A percentile compares a stretch with the other conserved stretches of the same genome.
Evolutionary conservation across 2,113 vertebrate genomes (phyloP).

Genomic region (Uropsilus gracilis): DNA sequence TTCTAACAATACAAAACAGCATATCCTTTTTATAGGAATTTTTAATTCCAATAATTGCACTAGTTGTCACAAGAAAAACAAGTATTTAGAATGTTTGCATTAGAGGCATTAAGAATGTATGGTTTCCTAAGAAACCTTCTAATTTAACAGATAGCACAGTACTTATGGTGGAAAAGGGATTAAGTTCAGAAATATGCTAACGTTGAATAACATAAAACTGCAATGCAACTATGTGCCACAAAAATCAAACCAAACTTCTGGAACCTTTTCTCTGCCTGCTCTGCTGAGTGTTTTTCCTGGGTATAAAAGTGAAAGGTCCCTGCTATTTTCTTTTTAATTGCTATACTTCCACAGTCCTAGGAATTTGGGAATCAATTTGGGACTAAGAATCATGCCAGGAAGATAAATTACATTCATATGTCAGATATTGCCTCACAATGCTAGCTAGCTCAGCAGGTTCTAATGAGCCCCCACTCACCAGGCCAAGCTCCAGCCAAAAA

Average conservation of each 20-base stretch:
- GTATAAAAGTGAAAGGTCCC: slow-evolving; percentile 62
- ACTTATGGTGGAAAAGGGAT: background rate
- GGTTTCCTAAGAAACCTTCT: background rate
- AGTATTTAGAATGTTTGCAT: background rate
- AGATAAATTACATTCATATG: slow-evolving; percentile 73
- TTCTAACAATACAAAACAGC: too few species aligned
- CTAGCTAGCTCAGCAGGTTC: slow-evolving; percentile 40
- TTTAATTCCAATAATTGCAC: too few species aligned
- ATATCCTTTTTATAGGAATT: too few species aligned
- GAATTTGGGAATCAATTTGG: slow-evolving; percentile 76
- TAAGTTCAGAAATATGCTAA: background rate
- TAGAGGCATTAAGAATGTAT: background rate
- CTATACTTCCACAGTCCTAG: slow-evolving; percentile 58
- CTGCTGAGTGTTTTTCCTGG: background rate
- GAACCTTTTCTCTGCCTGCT: background rate
- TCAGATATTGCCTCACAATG: slow-evolving; percentile 54
- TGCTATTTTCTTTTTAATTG: slow-evolving; percentile 60
- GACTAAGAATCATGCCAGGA: slow-evolving; percentile 64
- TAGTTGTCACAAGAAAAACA: background rate
- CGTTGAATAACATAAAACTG: background rate
- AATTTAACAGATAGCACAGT: background rate
- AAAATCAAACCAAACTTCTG: slow-evolving; percentile 3
- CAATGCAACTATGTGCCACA: background rate
- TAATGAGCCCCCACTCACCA: slow-evolving; percentile 61
- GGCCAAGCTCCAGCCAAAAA: slow-evolving; percentile 67